Evolutionary conservation across 2,113 vertebrate genomes (phyloP).

Genomic region (Sinocyclocheilus anophthalmus): DNA sequence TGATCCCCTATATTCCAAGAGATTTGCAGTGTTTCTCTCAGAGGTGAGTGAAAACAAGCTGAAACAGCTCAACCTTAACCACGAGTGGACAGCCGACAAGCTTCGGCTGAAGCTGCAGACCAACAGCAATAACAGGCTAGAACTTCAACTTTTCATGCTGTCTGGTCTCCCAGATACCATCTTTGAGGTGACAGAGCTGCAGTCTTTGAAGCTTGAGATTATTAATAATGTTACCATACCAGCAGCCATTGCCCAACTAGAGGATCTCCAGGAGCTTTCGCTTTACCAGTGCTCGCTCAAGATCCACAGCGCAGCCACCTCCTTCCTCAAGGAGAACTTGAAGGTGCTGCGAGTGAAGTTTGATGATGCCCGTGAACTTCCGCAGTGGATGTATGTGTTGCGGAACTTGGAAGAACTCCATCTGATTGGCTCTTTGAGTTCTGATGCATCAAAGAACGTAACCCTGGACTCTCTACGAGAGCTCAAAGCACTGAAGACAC

Average conservation of each 20-base stretch:
- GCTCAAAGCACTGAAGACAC: conserved; percentile 91
- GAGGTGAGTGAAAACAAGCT: conserved; percentile 98
- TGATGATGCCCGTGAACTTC: conserved; percentile 92
- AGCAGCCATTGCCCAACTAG: conserved; percentile 87
- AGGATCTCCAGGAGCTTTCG: conserved; percentile 92
- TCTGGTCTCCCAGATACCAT: conserved; percentile 94
- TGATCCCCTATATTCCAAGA: conserved; percentile 95
- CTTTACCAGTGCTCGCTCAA: conserved; percentile 92
- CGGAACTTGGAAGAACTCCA: conserved; percentile 93
- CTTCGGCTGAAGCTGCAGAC: conserved; percentile 89
- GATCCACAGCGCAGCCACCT: conserved; percentile 86
- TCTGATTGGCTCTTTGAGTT: conserved; percentile 88
- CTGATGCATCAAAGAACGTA: conserved; percentile 90
- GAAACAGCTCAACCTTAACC: conserved; percentile 97
- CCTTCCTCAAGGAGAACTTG: conserved; percentile 94
- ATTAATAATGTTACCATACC: conserved; percentile 96
- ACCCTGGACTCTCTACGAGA: conserved; percentile 94
- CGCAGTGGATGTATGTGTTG: conserved; percentile 91
- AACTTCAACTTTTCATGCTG: conserved; percentile 97
- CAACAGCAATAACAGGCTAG: conserved; percentile 85
- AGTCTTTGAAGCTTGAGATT: conserved; percentile 95
- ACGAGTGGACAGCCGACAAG: conserved; percentile 95
- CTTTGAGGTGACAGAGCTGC: conserved; percentile 93
- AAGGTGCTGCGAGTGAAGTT: conserved; percentile 96
- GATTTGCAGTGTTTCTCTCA: conserved; percentile 95